phyloP scores from a whole-genome alignment of 2,888 invertebrate species.

The Chymomyza caudatula region DNA sequence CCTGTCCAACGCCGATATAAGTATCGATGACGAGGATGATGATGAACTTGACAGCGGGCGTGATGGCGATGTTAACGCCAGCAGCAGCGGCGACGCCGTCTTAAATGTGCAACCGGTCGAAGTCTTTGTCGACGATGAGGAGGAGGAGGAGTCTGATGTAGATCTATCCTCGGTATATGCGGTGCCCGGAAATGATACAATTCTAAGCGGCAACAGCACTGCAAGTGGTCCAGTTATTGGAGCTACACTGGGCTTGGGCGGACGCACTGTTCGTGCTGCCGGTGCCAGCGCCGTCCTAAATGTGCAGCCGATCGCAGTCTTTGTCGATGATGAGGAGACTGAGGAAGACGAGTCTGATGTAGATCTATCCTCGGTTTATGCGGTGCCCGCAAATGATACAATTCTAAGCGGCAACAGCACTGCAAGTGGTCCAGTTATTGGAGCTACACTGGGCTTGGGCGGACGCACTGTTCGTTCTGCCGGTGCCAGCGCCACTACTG shows the following conservation, averaged over 20 bases:
- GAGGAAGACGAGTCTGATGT: constrained; percentile 42
- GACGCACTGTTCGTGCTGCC: constrained; percentile 9
- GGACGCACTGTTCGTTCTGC: constrained; percentile 9
- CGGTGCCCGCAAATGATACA: constrained; percentile 27
- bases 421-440: background rate
- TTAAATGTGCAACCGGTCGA: constrained; percentile 1
- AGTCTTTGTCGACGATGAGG: constrained; percentile 28
- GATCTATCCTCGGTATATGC: constrained; percentile 47
- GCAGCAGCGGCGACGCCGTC: constrained; percentile 2
- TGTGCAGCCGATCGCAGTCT: constrained; percentile 3
- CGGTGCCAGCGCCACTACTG: constrained; percentile 11
- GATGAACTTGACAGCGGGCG: background rate
- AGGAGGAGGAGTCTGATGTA: constrained; percentile 40
- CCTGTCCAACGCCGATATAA: constrained; percentile 64
- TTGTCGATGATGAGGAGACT: constrained; percentile 34
- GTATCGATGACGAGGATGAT: constrained; percentile 50
- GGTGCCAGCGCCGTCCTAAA: constrained; percentile 10
- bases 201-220: constrained; percentile 3
- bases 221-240: background rate
- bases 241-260: constrained; percentile 11
- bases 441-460: constrained; percentile 19
- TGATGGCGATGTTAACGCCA: constrained; percentile 8
- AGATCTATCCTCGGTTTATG: constrained; percentile 43
- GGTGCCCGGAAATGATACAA: constrained; percentile 23
- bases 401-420: constrained; percentile 2